Evolutionary conservation across 2,113 vertebrate genomes (phyloP).

Genomic region (Carollia perspicillata): DNA sequence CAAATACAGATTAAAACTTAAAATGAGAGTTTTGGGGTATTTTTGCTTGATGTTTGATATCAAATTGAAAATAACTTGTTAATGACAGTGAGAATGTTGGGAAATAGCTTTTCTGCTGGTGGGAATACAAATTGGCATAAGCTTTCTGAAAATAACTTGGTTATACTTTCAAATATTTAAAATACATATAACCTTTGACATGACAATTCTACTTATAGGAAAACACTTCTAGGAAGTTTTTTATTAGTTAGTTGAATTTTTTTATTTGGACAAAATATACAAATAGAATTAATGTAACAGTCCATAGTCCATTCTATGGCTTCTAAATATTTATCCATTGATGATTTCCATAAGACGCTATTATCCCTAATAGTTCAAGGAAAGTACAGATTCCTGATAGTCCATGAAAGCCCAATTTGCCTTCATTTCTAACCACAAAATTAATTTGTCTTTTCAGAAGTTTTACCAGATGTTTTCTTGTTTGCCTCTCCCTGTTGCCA

Average conservation of each 20-base stretch:
- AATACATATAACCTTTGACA: not conserved
- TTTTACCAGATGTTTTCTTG: constrained; percentile 95
- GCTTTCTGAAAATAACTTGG: constrained; percentile 17
- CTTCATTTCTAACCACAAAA: not conserved
- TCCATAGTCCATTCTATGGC: not conserved
- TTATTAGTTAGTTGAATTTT: not conserved
- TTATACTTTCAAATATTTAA: not conserved
- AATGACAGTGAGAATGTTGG: not conserved
- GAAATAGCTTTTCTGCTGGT: not conserved
- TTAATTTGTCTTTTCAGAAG: constrained; percentile 80
- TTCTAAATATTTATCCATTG: not conserved
- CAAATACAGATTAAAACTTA: not conserved
- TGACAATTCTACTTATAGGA: not conserved
- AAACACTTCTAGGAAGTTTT: not conserved
- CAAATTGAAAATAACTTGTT: constrained; percentile 1
- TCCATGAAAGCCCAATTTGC: not conserved
- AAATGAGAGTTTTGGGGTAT: not conserved
- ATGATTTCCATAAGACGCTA: not conserved
- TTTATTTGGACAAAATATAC: constrained; percentile 43
- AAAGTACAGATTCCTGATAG: not conserved
- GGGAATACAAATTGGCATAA: not conserved
- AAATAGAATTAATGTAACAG: not conserved
- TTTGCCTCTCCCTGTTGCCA: constrained; percentile 92
- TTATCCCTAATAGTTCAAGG: not conserved
- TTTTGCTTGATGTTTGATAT: not conserved